phyloP scores from a whole-genome alignment of 2,113 vertebrate species.

The Hemiprocne comata region DNA sequence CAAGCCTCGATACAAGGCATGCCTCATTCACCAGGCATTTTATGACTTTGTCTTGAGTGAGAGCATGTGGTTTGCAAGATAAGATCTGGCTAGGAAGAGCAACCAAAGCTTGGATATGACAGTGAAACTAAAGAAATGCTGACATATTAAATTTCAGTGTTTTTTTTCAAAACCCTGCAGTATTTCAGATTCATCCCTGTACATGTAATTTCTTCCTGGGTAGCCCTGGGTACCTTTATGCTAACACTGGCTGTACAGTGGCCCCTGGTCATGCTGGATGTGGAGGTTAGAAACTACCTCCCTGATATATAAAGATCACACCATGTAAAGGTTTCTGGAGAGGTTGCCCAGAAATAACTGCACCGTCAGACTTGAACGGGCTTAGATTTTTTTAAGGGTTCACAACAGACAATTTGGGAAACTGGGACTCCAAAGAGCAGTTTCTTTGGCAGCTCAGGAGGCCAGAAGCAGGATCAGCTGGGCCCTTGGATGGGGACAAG shows the following conservation, averaged over 20 bases:
- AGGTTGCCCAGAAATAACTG: not conserved
- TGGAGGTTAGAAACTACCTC: not conserved
- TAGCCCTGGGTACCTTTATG: not conserved
- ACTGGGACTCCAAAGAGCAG: not conserved
- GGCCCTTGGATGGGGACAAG: not conserved
- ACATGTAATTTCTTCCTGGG: not conserved
- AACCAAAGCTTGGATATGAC: not conserved
- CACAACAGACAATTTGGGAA: not conserved
- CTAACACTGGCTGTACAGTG: not conserved
- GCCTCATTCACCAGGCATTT: not conserved
- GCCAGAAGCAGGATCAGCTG: not conserved
- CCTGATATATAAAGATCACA: not conserved
- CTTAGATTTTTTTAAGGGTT: not conserved
- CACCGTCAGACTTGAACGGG: not conserved
- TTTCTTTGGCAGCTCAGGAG: not conserved
- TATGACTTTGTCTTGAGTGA: not conserved
- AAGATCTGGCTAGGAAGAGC: conserved; percentile 25
- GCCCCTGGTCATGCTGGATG: not conserved
- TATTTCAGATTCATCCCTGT: not conserved
- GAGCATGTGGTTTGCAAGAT: conserved; percentile 31
- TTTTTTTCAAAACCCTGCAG: not conserved
- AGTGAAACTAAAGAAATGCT: conserved; percentile 20
- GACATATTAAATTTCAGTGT: not conserved
- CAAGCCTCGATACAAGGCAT: not conserved
- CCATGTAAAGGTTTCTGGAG: not conserved